phyloP scores from a whole-genome alignment of 2,113 vertebrate species.

The Arvicanthis niloticus region DNA sequence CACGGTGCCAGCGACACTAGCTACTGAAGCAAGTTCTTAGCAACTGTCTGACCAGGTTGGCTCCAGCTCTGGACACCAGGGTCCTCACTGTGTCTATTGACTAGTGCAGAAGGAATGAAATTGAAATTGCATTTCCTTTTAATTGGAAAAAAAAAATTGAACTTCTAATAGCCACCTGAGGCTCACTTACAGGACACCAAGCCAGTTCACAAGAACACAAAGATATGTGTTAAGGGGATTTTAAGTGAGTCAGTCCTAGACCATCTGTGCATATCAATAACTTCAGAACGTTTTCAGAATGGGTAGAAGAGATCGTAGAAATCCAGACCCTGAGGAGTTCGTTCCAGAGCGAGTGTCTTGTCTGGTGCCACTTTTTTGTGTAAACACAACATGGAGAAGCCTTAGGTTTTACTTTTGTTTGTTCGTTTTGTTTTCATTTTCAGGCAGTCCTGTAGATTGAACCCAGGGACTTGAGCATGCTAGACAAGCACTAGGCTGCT shows the following conservation, averaged over 20 bases:
- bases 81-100: rapidly evolving
- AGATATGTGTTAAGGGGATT: background rate
- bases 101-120: background rate
- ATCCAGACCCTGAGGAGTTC: rapidly evolving
- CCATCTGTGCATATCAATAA: background rate
- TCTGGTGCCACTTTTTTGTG: background rate
- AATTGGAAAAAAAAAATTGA: background rate
- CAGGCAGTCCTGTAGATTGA: background rate
- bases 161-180: background rate
- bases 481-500: background rate
- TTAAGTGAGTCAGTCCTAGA: background rate
- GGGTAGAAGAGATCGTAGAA: background rate
- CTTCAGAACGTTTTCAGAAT: background rate
- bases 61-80: rapidly evolving
- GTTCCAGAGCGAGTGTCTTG: background rate
- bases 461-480: background rate
- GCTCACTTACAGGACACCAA: background rate
- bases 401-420: background rate
- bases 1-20: background rate
- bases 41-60: background rate
- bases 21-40: rapidly evolving
- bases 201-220: background rate
- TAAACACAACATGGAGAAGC: background rate
- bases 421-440: background rate
- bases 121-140: background rate